Conservation (phyloP, 64 coral and sea anemone species). For the Cladopsammia gracilis region DNA sequence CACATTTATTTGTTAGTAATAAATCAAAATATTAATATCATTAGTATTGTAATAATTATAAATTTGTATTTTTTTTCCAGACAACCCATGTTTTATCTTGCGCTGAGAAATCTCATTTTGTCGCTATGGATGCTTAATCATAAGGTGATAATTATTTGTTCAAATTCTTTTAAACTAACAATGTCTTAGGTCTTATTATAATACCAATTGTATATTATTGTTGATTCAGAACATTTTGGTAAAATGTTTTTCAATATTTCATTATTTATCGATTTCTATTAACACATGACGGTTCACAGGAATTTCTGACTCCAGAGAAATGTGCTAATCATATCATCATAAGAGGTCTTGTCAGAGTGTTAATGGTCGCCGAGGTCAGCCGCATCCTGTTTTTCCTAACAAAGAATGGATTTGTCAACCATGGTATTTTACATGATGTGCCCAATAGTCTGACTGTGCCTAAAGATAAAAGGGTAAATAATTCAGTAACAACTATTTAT, state of each 20-base stretch:
- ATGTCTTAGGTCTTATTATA: too few relatives aligned
- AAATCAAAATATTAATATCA: neutral
- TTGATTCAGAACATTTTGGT: too few relatives aligned
- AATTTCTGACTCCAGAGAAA: slow-evolving; percentile 68
- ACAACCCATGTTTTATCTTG: slow-evolving; percentile 85
- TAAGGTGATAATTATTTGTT: slow-evolving; percentile 42
- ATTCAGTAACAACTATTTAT: too few relatives aligned
- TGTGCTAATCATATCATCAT: slow-evolving; percentile 88
- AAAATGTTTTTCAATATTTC: too few relatives aligned
- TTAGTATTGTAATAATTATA: neutral
- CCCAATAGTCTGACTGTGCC: neutral
- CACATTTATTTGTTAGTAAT: too few relatives aligned
- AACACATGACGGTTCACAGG: slow-evolving; percentile 42
- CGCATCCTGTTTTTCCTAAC: slow-evolving; percentile 74
- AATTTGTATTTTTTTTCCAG: slow-evolving; percentile 27
- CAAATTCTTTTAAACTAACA: too few relatives aligned
- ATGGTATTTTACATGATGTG: slow-evolving; percentile 75
- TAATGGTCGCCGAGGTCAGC: slow-evolving; percentile 74
- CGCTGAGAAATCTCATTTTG: slow-evolving; percentile 90
- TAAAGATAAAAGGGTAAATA: neutral
- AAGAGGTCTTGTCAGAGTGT: slow-evolving; percentile 82
- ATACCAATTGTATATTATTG: too few relatives aligned
- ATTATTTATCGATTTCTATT: neutral
- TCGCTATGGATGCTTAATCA: slow-evolving; percentile 90
- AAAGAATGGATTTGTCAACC: slow-evolving; percentile 86